These are phyloP conservation scores for Etheostoma spectabile DNA, from an alignment of 2,113 vertebrate species.

Conservation along the genomic window DNA sequence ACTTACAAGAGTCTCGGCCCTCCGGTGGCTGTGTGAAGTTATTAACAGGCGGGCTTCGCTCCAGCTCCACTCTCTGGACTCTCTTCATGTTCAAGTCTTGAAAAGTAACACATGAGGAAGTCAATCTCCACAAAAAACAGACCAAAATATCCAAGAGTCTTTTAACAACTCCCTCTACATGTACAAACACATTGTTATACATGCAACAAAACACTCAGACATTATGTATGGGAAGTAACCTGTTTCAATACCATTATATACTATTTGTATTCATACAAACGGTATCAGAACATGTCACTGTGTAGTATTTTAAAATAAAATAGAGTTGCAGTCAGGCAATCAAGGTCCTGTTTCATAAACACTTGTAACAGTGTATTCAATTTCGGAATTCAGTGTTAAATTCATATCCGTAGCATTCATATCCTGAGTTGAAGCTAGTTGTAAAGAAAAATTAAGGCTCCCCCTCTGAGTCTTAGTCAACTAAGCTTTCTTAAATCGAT, in stretches of 20 bases:
- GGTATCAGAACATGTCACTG: too few species aligned
- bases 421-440: too few species aligned
- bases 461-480: too few species aligned
- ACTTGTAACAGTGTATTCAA: neutral
- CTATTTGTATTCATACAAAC: neutral
- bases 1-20: conserved; percentile 62
- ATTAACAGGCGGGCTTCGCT: conserved; percentile 17
- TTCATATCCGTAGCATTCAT: neutral
- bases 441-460: too few species aligned
- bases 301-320: neutral
- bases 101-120: conserved; percentile 13
- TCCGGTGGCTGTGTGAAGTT: conserved; percentile 61
- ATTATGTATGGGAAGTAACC: neutral
- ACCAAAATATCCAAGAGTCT: neutral
- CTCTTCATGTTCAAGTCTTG: conserved; percentile 77
- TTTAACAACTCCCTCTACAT: neutral
- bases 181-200: neutral
- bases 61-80: conserved; percentile 60
- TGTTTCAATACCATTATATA: neutral
- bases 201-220: neutral
- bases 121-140: neutral
- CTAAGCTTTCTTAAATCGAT: too few species aligned
- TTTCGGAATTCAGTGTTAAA: neutral
- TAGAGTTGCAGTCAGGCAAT: neutral
- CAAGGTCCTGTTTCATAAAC: neutral